Conservation (phyloP, 92 coral and sea anemone species). For the Micromussa lordhowensis region DNA sequence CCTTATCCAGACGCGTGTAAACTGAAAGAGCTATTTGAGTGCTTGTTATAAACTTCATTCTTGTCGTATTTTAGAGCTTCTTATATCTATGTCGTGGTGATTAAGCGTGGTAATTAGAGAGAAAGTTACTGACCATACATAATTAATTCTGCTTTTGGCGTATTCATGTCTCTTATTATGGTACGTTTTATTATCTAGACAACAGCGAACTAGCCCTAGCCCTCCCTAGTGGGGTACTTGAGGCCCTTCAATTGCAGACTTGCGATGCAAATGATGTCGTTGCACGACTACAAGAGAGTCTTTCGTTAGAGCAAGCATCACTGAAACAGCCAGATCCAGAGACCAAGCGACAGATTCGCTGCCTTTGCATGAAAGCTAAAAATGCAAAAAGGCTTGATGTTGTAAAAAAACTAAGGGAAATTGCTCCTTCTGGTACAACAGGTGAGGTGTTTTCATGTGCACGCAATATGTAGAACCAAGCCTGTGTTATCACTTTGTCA, state of each 20-base stretch:
- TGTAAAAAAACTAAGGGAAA: neutral
- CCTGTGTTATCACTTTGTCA: neutral
- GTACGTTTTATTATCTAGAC: neutral
- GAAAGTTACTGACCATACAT: no score
- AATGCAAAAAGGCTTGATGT: neutral
- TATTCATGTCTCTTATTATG: neutral
- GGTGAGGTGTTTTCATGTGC: neutral
- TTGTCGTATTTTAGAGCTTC: no score
- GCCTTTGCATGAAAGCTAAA: neutral
- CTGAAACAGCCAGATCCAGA: slow-evolving; percentile 5
- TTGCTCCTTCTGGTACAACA: slow-evolving; percentile 11
- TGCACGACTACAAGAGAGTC: neutral
- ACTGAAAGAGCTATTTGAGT: no score
- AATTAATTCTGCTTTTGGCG: no score
- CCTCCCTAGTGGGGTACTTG: neutral
- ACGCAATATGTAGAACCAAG: neutral
- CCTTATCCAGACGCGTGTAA: no score
- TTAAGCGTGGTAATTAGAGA: no score
- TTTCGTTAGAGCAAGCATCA: neutral
- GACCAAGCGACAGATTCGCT: slow-evolving; percentile 11
- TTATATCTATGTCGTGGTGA: no score
- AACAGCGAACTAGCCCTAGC: neutral
- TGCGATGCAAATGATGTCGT: neutral
- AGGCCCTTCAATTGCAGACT: neutral
- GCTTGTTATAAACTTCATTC: no score